A percentile compares a stretch with the other conserved stretches of the same genome.
Evolutionary conservation across 1,140 invertebrate species (phyloP).

Genomic region (Leptinotarsa undecemlineata): DNA sequence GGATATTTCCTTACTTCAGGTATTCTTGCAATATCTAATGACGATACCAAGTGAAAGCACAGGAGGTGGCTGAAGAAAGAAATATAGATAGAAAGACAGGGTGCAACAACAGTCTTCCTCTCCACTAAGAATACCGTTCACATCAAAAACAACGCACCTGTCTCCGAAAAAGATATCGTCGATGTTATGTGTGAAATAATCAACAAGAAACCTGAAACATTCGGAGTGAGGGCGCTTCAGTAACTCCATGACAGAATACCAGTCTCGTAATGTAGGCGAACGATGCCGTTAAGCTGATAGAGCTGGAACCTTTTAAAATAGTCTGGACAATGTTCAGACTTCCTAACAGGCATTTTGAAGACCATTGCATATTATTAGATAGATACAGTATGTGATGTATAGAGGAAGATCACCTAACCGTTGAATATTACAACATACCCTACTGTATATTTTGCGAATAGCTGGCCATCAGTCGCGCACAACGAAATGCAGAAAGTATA

Average conservation of each 20-base stretch:
- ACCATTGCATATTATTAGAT: constrained; percentile 8
- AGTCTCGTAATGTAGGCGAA: background rate
- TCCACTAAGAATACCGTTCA: background rate
- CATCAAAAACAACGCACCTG: background rate
- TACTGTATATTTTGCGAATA: too few species aligned
- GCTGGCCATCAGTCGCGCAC: too few species aligned
- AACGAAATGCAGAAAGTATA: too few species aligned
- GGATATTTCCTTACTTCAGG: too few species aligned
- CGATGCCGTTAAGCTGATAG: background rate
- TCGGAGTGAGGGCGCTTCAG: constrained; percentile 9
- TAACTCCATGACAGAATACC: background rate
- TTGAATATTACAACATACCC: background rate
- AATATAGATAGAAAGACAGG: background rate
- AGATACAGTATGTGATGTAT: background rate
- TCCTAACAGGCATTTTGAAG: background rate
- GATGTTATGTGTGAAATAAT: background rate
- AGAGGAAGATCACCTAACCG: background rate
- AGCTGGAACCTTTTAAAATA: too few species aligned
- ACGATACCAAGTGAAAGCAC: too few species aligned
- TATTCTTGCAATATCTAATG: too few species aligned
- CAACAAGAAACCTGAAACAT: too few species aligned
- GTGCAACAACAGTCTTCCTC: background rate
- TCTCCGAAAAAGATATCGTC: background rate
- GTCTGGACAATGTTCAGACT: constrained; percentile 12
- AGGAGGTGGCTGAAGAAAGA: too few species aligned